These are phyloP conservation scores for Sinocyclocheilus maitianheensis DNA, from an alignment of 2,113 vertebrate genomes.

Conservation along the genomic window DNA sequence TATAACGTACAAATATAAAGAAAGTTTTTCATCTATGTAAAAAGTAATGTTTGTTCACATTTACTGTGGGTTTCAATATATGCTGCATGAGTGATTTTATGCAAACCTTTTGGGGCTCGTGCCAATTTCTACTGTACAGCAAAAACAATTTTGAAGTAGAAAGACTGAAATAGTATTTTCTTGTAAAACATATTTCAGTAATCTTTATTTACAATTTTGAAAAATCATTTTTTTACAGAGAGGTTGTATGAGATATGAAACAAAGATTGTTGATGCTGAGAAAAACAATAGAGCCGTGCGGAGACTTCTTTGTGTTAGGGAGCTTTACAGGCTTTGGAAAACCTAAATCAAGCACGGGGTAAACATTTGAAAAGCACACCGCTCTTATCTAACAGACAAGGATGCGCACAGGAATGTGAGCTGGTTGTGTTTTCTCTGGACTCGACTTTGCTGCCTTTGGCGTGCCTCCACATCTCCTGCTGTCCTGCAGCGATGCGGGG, in stretches of 20 bases:
- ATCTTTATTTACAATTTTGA: neutral
- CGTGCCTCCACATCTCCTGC: conserved; percentile 7
- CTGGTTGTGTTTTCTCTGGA: conserved; percentile 36
- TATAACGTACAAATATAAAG: neutral
- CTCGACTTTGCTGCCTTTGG: conserved; percentile 2
- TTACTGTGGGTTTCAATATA: too few species aligned
- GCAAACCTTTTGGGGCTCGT: too few species aligned
- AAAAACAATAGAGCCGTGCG: neutral
- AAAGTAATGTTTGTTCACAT: too few species aligned
- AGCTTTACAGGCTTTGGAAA: neutral
- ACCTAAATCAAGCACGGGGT: neutral
- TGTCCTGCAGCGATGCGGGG: neutral
- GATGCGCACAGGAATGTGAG: neutral
- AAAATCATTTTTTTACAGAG: neutral
- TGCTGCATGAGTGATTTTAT: too few species aligned
- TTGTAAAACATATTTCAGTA: neutral
- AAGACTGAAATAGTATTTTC: neutral
- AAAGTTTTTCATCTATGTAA: neutral
- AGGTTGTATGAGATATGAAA: neutral
- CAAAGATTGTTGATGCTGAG: neutral
- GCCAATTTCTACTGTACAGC: too few species aligned
- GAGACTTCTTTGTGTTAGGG: conserved; percentile 16
- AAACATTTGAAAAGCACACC: neutral
- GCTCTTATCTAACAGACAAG: conserved; percentile 3
- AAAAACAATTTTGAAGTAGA: neutral